These are phyloP conservation scores for Drosophila pandora DNA, from an alignment of 1,140 invertebrate species.

Conservation along the genomic window DNA sequence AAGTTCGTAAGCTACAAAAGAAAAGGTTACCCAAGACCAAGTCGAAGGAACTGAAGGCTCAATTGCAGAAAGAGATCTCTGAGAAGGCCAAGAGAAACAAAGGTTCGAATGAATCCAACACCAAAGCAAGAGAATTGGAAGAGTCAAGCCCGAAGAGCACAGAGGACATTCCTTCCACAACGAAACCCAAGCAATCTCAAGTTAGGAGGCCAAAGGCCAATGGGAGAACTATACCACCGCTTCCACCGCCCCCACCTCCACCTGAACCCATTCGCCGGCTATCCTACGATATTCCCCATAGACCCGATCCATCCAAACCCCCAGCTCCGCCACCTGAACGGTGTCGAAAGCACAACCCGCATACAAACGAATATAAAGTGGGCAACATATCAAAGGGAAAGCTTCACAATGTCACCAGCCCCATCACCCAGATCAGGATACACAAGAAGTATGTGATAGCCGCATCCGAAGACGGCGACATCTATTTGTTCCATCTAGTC, in stretches of 20 bases:
- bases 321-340: conserved; percentile 2
- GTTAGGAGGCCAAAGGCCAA: conserved; percentile 15
- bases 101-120: background rate
- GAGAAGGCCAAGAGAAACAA: background rate
- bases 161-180: background rate
- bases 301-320: conserved; percentile 5
- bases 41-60: background rate
- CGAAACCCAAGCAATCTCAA: conserved; percentile 18
- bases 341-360: background rate
- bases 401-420: conserved; percentile 48
- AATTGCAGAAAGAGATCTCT: conserved; percentile 3
- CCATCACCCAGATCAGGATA: conserved; percentile 72
- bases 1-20: conserved; percentile 8
- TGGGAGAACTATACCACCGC: conserved; percentile 35
- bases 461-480: conserved; percentile 85
- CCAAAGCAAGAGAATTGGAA: background rate
- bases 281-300: conserved; percentile 33
- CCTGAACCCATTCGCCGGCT: conserved; percentile 43
- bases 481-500: conserved; percentile 84
- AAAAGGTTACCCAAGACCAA: background rate
- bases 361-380: background rate
- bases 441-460: conserved; percentile 78
- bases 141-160: background rate
- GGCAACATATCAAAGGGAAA: conserved; percentile 44
- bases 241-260: conserved; percentile 59